Evolutionary conservation across 2,113 vertebrate genomes (phyloP).

Genomic region (Onychostoma macrolepis): DNA sequence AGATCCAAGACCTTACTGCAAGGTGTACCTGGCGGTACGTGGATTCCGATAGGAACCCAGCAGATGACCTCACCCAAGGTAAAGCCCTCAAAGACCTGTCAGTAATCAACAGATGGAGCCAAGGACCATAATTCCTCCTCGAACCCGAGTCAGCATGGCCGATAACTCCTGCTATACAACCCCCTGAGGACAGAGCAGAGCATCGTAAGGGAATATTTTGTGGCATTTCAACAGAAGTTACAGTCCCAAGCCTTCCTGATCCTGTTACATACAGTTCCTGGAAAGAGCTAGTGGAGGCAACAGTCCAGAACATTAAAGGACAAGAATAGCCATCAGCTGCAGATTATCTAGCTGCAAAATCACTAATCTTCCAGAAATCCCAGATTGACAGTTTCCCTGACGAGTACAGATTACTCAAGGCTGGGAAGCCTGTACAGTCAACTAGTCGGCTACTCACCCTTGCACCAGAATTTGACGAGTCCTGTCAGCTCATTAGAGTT

Average conservation of each 20-base stretch:
- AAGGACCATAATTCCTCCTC: neutral
- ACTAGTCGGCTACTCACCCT: neutral
- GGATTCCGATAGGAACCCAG: neutral
- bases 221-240: too few relatives aligned
- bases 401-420: neutral
- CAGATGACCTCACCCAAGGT: constrained; percentile 7
- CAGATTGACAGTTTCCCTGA: neutral
- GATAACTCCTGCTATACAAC: too few relatives aligned
- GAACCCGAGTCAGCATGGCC: neutral
- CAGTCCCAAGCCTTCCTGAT: too few relatives aligned
- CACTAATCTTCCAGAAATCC: neutral
- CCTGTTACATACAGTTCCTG: too few relatives aligned
- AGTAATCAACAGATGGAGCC: neutral
- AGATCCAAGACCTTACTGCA: neutral
- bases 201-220: neutral
- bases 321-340: neutral
- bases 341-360: neutral
- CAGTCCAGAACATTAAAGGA: neutral
- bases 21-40: neutral
- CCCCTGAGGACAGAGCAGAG: too few relatives aligned
- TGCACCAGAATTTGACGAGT: too few relatives aligned
- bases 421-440: neutral
- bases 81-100: neutral
- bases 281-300: neutral
- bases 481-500: neutral